phyloP scores from a whole-genome alignment of 1,140 invertebrate genomes.

The Streblospio benedicti region DNA sequence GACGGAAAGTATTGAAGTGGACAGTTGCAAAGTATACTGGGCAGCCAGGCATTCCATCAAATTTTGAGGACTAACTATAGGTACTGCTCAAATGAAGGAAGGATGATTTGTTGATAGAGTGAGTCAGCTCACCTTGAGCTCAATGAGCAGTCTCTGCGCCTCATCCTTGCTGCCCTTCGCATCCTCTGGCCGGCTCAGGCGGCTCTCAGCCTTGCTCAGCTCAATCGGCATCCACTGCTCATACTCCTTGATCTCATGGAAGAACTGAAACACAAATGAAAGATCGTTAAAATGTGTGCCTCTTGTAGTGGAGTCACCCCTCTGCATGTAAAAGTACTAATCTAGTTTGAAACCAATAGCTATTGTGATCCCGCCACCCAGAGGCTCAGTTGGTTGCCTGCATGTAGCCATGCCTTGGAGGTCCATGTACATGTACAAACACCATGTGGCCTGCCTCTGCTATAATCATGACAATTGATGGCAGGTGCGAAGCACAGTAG shows the following conservation, averaged over 20 bases:
- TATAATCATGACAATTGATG: neutral
- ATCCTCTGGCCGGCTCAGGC: neutral
- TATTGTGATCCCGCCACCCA: too few relatives aligned
- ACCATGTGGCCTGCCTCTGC: neutral
- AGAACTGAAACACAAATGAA: slow-evolving; percentile 7
- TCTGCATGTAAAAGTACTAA: too few relatives aligned
- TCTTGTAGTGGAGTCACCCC: too few relatives aligned
- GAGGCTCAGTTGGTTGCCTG: neutral
- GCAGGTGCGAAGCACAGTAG: neutral
- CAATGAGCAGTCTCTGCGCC: neutral
- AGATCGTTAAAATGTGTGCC: too few relatives aligned
- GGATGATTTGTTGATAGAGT: too few relatives aligned
- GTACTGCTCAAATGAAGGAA: too few relatives aligned
- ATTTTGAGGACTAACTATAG: too few relatives aligned
- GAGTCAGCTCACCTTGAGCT: neutral
- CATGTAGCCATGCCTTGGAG: neutral
- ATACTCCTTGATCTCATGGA: slow-evolving; percentile 12
- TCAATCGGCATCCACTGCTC: slow-evolving; percentile 16
- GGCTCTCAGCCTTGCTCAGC: slow-evolving; percentile 5
- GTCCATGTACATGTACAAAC: neutral
- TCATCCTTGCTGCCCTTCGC: too few relatives aligned
- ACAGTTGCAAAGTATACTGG: too few relatives aligned
- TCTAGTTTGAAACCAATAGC: too few relatives aligned
- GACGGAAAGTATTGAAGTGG: too few relatives aligned
- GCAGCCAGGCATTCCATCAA: too few relatives aligned